phyloP scores from a whole-genome alignment of 2,113 vertebrate species.

The Sclerurus mexicanus region DNA sequence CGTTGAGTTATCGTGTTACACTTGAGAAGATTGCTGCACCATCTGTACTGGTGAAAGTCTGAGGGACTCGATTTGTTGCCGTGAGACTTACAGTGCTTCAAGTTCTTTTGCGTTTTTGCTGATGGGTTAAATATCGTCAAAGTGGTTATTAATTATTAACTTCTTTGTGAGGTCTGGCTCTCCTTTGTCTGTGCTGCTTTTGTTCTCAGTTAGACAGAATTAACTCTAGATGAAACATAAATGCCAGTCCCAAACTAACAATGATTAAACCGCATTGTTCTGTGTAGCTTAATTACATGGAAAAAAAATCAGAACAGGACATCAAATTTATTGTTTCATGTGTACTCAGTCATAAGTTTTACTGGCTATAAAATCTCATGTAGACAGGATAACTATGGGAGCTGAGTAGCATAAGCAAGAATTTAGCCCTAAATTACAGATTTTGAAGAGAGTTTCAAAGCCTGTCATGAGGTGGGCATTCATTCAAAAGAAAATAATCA shows the following conservation, averaged over 20 bases:
- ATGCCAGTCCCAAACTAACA: background rate
- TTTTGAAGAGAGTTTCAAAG: background rate
- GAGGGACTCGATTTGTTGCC: background rate
- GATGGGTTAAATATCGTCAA: slow-evolving; percentile 1
- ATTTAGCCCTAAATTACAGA: background rate
- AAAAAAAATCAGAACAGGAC: background rate
- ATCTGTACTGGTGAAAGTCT: background rate
- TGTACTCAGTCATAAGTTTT: background rate
- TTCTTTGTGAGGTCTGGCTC: background rate
- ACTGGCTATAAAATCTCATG: background rate
- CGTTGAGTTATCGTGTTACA: background rate
- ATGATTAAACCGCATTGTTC: background rate
- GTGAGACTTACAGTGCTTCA: background rate
- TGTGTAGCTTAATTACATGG: background rate
- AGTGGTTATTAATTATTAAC: slow-evolving; percentile 30
- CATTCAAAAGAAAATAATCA: background rate
- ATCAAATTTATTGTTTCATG: background rate
- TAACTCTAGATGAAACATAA: slow-evolving; percentile 1
- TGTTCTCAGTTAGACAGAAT: slow-evolving; percentile 14
- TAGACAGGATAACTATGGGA: background rate
- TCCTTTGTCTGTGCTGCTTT: background rate
- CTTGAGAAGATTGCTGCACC: background rate
- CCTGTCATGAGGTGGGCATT: background rate
- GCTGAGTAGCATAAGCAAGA: background rate
- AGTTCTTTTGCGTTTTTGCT: slow-evolving; percentile 1